Conservation (phyloP, 2,113 vertebrate genomes). For the Phyllopteryx taeniolatus region DNA sequence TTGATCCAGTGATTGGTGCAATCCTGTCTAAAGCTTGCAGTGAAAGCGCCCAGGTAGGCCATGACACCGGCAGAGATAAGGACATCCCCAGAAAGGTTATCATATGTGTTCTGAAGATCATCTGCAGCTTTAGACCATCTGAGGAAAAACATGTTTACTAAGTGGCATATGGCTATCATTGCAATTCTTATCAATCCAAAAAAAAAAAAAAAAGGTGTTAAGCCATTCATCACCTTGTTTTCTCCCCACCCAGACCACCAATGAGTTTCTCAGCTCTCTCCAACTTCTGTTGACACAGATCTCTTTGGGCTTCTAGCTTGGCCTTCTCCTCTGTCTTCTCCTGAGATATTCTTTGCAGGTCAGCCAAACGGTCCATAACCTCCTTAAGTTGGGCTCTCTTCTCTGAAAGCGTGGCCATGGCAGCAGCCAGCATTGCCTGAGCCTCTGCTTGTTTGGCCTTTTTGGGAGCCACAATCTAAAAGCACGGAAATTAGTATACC, state of each 20-base stretch:
- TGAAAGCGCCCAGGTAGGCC: constrained; percentile 93
- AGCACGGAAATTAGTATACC: not conserved
- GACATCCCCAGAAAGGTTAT: constrained; percentile 92
- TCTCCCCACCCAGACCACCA: constrained; percentile 93
- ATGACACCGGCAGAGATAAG: constrained; percentile 94
- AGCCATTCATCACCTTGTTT: constrained; percentile 79
- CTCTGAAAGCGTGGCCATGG: constrained; percentile 80
- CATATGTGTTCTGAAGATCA: constrained; percentile 85
- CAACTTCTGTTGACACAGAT: constrained; percentile 89
- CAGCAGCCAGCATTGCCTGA: constrained; percentile 80
- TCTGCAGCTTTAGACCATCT: constrained; percentile 91
- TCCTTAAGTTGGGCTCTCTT: constrained; percentile 85
- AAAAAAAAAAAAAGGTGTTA: not conserved
- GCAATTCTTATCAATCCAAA: not conserved
- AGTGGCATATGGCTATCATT: not conserved
- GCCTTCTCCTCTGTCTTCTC: constrained; percentile 92
- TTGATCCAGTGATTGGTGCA: constrained; percentile 84
- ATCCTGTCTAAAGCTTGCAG: constrained; percentile 84
- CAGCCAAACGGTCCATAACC: constrained; percentile 83
- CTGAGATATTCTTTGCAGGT: constrained; percentile 78
- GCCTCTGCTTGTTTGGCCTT: constrained; percentile 87
- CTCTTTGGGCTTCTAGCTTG: constrained; percentile 87
- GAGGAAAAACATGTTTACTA: not conserved
- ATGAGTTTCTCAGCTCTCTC: constrained; percentile 92
- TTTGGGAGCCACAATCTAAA: constrained; percentile 90